Conservation (phyloP, 2,113 vertebrate species). For the Trematomus loennbergii region DNA sequence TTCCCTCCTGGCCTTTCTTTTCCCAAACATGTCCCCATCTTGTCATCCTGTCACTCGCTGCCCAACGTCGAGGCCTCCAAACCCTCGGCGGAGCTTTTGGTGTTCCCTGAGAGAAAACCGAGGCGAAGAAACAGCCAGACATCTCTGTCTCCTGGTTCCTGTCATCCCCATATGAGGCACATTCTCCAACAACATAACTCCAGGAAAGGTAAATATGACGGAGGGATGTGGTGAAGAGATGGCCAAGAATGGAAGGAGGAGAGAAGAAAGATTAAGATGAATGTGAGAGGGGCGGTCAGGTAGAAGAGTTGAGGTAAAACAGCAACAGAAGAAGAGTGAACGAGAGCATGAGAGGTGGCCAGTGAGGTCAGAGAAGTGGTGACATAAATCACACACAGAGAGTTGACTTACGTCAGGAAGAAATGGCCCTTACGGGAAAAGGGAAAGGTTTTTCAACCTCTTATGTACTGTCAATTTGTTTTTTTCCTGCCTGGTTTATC, state of each 20-base stretch:
- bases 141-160: conserved; percentile 41
- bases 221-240: conserved; percentile 19
- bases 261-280: conserved; percentile 1
- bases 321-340: neutral
- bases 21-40: conserved; percentile 5
- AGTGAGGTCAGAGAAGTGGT: conserved; percentile 31
- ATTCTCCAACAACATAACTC: conserved; percentile 13
- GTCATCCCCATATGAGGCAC: conserved; percentile 37
- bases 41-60: conserved; percentile 37
- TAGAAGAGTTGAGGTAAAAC: conserved; percentile 25
- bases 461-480: conserved; percentile 10
- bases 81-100: neutral
- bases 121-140: conserved; percentile 21
- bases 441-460: conserved; percentile 13
- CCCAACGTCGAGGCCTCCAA: conserved; percentile 9
- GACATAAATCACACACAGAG: conserved; percentile 38
- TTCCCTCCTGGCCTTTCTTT: conserved; percentile 16
- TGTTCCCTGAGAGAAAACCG: conserved; percentile 33
- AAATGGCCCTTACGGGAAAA: conserved; percentile 43
- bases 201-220: conserved; percentile 36
- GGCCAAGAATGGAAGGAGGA: conserved; percentile 30
- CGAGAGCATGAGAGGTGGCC: conserved; percentile 20
- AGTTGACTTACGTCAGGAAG: neutral
- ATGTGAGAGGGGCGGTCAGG: neutral
- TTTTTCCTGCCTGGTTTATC: neutral